Conservation (phyloP, 2,888 invertebrate species). For the Allacma fusca region DNA sequence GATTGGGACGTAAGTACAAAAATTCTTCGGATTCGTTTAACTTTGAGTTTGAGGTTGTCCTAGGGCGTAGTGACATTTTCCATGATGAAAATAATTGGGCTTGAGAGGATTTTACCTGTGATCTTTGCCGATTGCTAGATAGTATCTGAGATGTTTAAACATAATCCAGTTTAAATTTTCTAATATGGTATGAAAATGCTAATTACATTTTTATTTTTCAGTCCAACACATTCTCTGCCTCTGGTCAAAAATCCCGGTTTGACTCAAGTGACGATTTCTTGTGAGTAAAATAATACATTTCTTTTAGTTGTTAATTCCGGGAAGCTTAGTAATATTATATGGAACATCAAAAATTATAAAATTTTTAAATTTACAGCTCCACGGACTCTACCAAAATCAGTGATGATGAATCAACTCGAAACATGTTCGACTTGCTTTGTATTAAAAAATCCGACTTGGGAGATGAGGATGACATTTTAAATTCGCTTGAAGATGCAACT, state of each 20-base stretch:
- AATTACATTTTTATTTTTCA: slow-evolving; percentile 16
- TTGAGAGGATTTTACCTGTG: slow-evolving; percentile 48
- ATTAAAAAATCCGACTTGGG: slow-evolving; percentile 43
- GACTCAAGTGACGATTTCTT: slow-evolving; percentile 40
- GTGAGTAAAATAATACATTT: slow-evolving; percentile 23
- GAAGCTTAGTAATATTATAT: too few species aligned
- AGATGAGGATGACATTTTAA: slow-evolving; percentile 38
- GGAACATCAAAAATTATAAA: too few species aligned
- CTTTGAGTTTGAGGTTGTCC: neutral
- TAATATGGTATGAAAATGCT: neutral
- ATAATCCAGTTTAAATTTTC: neutral
- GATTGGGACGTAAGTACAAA: slow-evolving; percentile 48
- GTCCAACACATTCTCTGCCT: slow-evolving; percentile 35
- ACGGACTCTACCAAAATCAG: slow-evolving; percentile 31
- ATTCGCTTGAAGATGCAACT: slow-evolving; percentile 34
- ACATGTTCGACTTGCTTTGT: slow-evolving; percentile 40
- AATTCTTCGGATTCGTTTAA: neutral
- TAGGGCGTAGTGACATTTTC: neutral
- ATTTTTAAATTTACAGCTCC: slow-evolving; percentile 25
- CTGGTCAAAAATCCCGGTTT: slow-evolving; percentile 35
- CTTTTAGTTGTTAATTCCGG: neutral
- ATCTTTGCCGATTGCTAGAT: slow-evolving; percentile 55
- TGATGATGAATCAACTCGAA: slow-evolving; percentile 40
- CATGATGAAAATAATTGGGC: slow-evolving; percentile 54
- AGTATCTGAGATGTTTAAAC: slow-evolving; percentile 52